Conservation (phyloP, 2,113 vertebrate species). For the Taxidea taxus region DNA sequence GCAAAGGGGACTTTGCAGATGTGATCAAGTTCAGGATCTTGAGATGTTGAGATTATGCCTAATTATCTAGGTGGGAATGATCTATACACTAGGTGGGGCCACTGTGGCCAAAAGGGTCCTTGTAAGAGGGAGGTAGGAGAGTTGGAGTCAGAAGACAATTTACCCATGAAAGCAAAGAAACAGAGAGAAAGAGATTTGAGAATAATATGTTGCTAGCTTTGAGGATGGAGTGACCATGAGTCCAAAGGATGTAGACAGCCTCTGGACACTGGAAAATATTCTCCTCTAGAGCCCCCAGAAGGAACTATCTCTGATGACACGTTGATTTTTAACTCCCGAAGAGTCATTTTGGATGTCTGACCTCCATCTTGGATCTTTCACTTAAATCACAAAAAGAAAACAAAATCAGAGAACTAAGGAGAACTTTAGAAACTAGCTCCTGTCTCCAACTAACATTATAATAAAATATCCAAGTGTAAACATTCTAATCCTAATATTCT, state of each 20-base stretch:
- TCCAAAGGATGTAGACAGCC: not conserved
- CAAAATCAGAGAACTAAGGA: not conserved
- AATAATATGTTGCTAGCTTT: not conserved
- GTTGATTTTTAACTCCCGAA: not conserved
- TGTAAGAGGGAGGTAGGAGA: not conserved
- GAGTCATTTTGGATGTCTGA: not conserved
- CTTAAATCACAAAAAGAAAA: slow-evolving; percentile 13
- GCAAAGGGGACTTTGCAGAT: not conserved
- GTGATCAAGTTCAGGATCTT: not conserved
- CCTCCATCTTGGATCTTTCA: not conserved
- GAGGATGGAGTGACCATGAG: not conserved
- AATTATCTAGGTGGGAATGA: not conserved
- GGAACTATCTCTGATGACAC: not conserved
- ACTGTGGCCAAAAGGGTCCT: not conserved
- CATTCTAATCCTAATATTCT: slow-evolving; percentile 8
- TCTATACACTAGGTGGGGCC: not conserved
- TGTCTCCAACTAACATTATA: not conserved
- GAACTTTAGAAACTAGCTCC: not conserved
- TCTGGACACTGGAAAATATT: not conserved
- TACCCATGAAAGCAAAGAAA: not conserved
- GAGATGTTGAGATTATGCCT: not conserved
- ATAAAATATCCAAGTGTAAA: slow-evolving; percentile 3
- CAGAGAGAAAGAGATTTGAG: not conserved
- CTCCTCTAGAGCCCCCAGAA: not conserved
- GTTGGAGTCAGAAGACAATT: not conserved